Percentiles rank a stretch among this genome's conserved stretches.
Evolutionary conservation across 1,140 invertebrate species (phyloP).

Genomic region (Cylas formicarius): DNA sequence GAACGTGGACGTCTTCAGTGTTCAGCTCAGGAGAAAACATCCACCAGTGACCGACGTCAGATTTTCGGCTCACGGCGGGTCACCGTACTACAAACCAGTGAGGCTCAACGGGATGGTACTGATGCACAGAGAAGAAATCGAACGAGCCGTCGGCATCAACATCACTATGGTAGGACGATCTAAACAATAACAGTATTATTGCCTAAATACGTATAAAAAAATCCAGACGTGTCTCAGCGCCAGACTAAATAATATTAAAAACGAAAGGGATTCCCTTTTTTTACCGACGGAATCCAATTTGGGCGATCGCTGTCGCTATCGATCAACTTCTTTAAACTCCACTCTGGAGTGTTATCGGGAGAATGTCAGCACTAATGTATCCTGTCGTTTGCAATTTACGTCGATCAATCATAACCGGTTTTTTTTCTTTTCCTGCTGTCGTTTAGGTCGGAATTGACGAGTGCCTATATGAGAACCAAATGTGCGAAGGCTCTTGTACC

Average conservation of each 20-base stretch:
- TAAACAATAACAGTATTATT: too few relatives aligned
- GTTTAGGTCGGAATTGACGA: constrained; percentile 82
- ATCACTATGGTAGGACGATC: constrained; percentile 90
- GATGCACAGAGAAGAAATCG: constrained; percentile 92
- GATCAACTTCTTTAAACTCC: too few relatives aligned
- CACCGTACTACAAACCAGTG: constrained; percentile 91
- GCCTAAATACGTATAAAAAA: too few relatives aligned
- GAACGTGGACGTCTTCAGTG: constrained; percentile 94
- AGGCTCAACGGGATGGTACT: constrained; percentile 88
- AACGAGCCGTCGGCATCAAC: constrained; percentile 86
- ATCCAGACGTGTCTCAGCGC: too few relatives aligned
- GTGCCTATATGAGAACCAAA: constrained; percentile 90
- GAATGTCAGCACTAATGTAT: too few relatives aligned
- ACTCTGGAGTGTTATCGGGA: too few relatives aligned
- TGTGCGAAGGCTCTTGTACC: constrained; percentile 93
- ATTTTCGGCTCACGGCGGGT: constrained; percentile 91
- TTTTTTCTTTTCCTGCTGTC: constrained; percentile 7
- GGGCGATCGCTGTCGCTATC: too few relatives aligned
- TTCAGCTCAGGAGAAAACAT: constrained; percentile 76
- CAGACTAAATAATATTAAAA: too few relatives aligned
- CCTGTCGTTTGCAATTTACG: too few relatives aligned
- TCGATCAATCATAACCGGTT: too few relatives aligned
- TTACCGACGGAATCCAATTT: too few relatives aligned
- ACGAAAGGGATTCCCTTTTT: too few relatives aligned
- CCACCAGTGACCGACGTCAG: constrained; percentile 87